Conservation (phyloP, 1,140 invertebrate species). For the Ostrea denselamellosa region DNA sequence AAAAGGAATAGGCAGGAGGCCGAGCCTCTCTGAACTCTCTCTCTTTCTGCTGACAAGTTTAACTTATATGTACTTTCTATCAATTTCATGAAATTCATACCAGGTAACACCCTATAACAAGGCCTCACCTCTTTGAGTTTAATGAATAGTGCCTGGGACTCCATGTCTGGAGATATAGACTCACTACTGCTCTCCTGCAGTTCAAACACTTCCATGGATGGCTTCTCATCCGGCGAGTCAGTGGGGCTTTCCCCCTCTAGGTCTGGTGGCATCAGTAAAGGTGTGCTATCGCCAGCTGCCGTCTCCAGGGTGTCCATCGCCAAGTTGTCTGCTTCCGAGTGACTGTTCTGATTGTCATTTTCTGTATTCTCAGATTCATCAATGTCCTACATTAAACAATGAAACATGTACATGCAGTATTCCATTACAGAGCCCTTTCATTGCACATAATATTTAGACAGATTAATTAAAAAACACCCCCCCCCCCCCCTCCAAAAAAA, state of each 20-base stretch:
- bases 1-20: no score
- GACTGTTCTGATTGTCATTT: slow-evolving; percentile 21
- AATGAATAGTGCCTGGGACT: slow-evolving; percentile 71
- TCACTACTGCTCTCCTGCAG: slow-evolving; percentile 67
- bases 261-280: slow-evolving; percentile 63
- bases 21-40: no score
- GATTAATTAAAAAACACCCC: no score
- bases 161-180: slow-evolving; percentile 69
- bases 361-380: slow-evolving; percentile 58
- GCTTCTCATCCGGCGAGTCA: slow-evolving; percentile 67
- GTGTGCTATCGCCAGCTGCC: slow-evolving; percentile 67
- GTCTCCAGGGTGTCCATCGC: slow-evolving; percentile 59
- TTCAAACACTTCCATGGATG: slow-evolving; percentile 65
- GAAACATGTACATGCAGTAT: no score
- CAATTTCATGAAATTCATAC: not conserved
- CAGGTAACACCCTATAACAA: not conserved
- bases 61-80: no score
- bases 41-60: no score
- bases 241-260: slow-evolving; percentile 48
- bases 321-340: slow-evolving; percentile 40
- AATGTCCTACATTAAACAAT: slow-evolving; percentile 50
- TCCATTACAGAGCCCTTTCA: no score
- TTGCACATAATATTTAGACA: no score
- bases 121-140: slow-evolving; percentile 86
- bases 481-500: no score